Conservation (phyloP, 2,113 vertebrate species). For the Fulmarus glacialis region DNA sequence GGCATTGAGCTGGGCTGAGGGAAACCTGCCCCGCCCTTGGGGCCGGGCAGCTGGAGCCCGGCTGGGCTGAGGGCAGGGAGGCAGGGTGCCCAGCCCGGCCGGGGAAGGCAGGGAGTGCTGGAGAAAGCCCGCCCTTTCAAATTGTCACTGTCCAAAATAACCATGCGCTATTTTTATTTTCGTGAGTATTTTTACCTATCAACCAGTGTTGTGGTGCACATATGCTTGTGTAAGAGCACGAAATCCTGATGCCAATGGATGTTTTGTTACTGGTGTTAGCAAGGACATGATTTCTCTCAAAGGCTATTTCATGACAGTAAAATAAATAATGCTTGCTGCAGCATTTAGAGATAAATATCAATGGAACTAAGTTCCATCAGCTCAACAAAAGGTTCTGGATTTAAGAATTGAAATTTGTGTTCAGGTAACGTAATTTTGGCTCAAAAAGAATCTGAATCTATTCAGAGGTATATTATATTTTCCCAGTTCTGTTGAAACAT, state of each 20-base stretch:
- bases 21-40: background rate
- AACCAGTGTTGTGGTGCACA: background rate
- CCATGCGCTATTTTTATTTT: background rate
- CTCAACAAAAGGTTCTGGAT: background rate
- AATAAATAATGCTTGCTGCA: background rate
- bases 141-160: background rate
- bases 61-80: background rate
- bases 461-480: background rate
- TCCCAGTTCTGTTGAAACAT: background rate
- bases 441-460: background rate
- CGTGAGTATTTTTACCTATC: background rate
- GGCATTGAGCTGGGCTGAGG: too few relatives aligned
- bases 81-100: background rate
- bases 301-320: background rate
- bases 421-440: background rate
- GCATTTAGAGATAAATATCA: background rate
- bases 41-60: rapidly evolving
- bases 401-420: background rate
- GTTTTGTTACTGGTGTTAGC: background rate
- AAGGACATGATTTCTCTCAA: background rate
- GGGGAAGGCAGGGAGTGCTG: background rate
- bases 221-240: background rate
- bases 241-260: background rate
- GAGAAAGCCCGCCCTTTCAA: background rate
- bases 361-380: background rate